Percentiles rank a stretch among this genome's conserved stretches.
These are phyloP conservation scores for Phalacrocorax pelagicus DNA, from an alignment of 2,113 vertebrate species.

Conservation along the genomic window DNA sequence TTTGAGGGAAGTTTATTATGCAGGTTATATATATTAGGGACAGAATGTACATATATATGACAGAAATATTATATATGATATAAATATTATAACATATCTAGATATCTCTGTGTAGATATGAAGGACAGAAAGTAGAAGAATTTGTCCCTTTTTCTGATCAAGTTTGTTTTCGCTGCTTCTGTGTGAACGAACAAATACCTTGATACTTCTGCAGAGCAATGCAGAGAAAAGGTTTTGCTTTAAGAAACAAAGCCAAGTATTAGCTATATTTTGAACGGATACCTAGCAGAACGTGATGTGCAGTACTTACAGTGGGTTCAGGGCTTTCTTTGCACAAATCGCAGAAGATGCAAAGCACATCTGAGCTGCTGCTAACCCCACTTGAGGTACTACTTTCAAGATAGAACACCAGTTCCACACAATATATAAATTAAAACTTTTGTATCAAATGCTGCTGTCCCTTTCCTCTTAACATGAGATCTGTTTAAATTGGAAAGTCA, in stretches of 20 bases:
- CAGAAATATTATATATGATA: background rate
- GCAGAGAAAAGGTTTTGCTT: background rate
- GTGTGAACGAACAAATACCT: background rate
- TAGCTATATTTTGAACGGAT: background rate
- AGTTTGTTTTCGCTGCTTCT: background rate
- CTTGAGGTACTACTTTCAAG: background rate
- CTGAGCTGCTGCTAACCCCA: background rate
- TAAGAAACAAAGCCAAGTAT: background rate
- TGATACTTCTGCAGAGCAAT: background rate
- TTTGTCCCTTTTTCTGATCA: background rate
- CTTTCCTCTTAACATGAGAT: background rate
- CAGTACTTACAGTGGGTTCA: background rate
- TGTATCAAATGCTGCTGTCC: background rate
- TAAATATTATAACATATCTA: background rate
- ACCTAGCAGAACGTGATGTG: background rate
- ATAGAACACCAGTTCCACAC: background rate
- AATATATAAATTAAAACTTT: background rate
- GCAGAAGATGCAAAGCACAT: background rate
- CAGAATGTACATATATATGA: background rate
- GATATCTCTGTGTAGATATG: background rate
- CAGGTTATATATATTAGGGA: background rate
- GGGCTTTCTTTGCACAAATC: background rate
- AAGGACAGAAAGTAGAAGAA: background rate
- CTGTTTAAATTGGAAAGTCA: background rate
- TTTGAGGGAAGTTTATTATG: background rate